A percentile compares a stretch with the other conserved stretches of the same genome.
These are phyloP conservation scores for Sweltsa coloradensis DNA, from an alignment of 1,140 invertebrate genomes.

Conservation along the genomic window DNA sequence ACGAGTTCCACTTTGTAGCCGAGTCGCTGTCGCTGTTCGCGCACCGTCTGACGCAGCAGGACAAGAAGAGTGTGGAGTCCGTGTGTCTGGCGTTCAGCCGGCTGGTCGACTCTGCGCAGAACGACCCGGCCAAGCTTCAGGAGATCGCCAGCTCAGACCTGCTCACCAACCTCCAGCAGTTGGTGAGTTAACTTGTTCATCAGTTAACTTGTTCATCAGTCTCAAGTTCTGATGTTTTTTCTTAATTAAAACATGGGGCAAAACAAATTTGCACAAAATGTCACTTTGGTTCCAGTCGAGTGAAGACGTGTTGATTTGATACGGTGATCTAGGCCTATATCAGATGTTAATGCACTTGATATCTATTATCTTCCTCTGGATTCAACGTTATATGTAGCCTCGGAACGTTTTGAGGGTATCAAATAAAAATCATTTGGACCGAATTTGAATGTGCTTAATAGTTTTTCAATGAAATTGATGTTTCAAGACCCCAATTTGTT, in stretches of 20 bases:
- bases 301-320: no score
- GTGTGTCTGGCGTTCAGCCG: slow-evolving; percentile 93
- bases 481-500: no score
- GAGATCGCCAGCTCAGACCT: slow-evolving; percentile 91
- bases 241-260: neutral
- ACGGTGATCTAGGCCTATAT: no score
- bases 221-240: no score
- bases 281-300: neutral
- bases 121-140: slow-evolving; percentile 77
- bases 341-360: no score
- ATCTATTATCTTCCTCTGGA: no score
- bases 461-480: no score
- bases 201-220: no score
- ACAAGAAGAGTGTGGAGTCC: slow-evolving; percentile 96
- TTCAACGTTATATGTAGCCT: no score
- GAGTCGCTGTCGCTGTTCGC: slow-evolving; percentile 81
- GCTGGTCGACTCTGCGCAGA: slow-evolving; percentile 92
- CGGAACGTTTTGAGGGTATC: no score
- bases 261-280: neutral
- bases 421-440: no score
- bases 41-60: slow-evolving; percentile 78
- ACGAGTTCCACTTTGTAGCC: slow-evolving; percentile 86
- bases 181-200: slow-evolving; percentile 41
- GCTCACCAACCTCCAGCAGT: slow-evolving; percentile 83
- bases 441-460: no score